Percentiles rank a stretch among this genome's conserved stretches.
Evolutionary conservation across 2,113 vertebrate genomes (phyloP).

Genomic region (Erpornis zantholeuca): DNA sequence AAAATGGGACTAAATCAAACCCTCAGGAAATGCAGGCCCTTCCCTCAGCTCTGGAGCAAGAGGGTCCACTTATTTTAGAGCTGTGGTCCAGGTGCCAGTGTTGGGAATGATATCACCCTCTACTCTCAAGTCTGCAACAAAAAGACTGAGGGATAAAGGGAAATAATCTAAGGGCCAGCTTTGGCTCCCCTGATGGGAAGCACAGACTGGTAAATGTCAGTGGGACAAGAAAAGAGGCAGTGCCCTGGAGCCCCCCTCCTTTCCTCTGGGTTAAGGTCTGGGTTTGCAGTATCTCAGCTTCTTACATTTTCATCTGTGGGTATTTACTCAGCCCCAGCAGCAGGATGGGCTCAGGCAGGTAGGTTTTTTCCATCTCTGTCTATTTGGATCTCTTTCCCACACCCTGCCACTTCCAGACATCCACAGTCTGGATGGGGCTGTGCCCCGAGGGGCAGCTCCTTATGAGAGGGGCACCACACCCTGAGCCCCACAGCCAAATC

Average conservation of each 20-base stretch:
- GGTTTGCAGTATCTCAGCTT: neutral
- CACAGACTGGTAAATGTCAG: neutral
- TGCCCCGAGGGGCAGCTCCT: neutral
- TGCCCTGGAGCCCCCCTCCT: neutral
- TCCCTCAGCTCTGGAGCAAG: neutral
- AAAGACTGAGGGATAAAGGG: neutral
- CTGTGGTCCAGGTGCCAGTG: neutral
- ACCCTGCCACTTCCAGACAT: neutral
- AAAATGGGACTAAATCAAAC: neutral
- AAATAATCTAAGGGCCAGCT: neutral
- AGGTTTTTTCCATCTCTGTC: neutral
- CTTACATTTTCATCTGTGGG: neutral
- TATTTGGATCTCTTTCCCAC: neutral
- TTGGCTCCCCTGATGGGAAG: neutral
- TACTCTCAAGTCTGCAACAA: neutral
- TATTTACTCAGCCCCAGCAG: neutral
- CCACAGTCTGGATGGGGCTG: neutral
- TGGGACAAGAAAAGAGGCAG: neutral
- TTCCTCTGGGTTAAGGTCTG: neutral
- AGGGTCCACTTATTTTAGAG: neutral
- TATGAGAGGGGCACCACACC: neutral
- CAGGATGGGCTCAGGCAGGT: neutral
- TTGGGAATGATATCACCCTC: neutral
- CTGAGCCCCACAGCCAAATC: conserved; percentile 19
- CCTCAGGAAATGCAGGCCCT: neutral